These are phyloP conservation scores for Harpegnathos saltator DNA, from an alignment of 1,140 invertebrate species.

Conservation along the genomic window DNA sequence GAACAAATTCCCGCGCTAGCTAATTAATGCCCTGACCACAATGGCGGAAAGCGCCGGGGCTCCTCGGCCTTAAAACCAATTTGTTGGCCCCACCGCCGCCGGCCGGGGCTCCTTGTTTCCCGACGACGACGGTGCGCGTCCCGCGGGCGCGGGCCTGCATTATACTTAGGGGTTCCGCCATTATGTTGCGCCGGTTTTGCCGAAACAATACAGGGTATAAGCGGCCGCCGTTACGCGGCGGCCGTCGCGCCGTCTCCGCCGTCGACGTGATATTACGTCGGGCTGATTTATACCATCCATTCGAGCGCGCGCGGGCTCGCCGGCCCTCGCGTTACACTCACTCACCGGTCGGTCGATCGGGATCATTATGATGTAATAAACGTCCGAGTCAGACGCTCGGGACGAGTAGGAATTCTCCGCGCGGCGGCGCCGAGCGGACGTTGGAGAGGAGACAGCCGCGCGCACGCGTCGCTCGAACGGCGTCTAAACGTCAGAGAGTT, in stretches of 20 bases:
- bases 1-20: conserved; percentile 44
- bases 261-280: conserved; percentile 69
- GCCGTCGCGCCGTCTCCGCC: conserved; percentile 4
- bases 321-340: conserved; percentile 51
- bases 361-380: conserved; percentile 71
- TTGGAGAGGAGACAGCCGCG: background rate
- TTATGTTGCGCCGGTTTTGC: conserved; percentile 73
- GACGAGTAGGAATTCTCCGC: conserved; percentile 3
- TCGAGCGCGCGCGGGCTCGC: conserved; percentile 7
- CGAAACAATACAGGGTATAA: conserved; percentile 66
- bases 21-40: conserved; percentile 54
- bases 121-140: background rate
- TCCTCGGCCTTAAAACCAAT: conserved; percentile 53
- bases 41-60: conserved; percentile 34
- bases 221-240: conserved; percentile 15
- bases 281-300: conserved; percentile 73
- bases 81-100: conserved; percentile 39
- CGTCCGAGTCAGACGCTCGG: conserved; percentile 5
- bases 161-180: conserved; percentile 58
- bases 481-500: too few relatives aligned
- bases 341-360: conserved; percentile 29
- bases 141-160: background rate
- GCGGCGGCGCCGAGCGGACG: background rate
- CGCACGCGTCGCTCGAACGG: background rate
- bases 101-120: conserved; percentile 45